Conservation (phyloP, 2,888 invertebrate genomes). For the Parascotia fuliginaria region DNA sequence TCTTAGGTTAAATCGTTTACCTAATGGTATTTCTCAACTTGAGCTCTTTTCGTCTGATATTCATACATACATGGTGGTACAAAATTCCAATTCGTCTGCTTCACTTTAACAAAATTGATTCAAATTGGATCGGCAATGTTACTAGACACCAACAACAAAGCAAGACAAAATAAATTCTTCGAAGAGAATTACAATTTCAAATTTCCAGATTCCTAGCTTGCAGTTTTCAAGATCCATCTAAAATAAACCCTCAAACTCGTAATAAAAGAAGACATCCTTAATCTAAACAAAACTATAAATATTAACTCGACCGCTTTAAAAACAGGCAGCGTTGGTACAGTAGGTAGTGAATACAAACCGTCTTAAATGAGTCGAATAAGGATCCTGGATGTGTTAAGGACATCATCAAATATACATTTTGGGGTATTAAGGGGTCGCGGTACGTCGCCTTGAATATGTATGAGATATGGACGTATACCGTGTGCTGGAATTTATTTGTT, state of each 20-base stretch:
- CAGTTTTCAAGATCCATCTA: not conserved
- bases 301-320: constrained; percentile 46
- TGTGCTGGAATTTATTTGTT: constrained; percentile 13
- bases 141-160: too few relatives aligned
- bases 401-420: constrained; percentile 81
- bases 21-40: too few relatives aligned
- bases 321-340: constrained; percentile 35
- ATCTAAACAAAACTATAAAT: constrained; percentile 54
- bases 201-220: not conserved
- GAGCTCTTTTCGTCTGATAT: too few relatives aligned
- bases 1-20: too few relatives aligned
- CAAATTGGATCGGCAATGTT: too few relatives aligned
- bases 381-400: constrained; percentile 45
- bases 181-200: not conserved
- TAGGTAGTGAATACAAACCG: constrained; percentile 66
- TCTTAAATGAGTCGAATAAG: constrained; percentile 31
- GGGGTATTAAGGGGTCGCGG: constrained; percentile 61
- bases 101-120: too few relatives aligned
- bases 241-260: constrained; percentile 1
- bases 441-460: constrained; percentile 68
- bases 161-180: too few relatives aligned
- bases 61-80: too few relatives aligned
- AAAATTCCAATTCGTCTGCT: too few relatives aligned
- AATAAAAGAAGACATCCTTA: constrained; percentile 27
- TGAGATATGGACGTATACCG: constrained; percentile 35